phyloP scores from a whole-genome alignment of 1,140 invertebrate species.

The Lepidostoma basale region DNA sequence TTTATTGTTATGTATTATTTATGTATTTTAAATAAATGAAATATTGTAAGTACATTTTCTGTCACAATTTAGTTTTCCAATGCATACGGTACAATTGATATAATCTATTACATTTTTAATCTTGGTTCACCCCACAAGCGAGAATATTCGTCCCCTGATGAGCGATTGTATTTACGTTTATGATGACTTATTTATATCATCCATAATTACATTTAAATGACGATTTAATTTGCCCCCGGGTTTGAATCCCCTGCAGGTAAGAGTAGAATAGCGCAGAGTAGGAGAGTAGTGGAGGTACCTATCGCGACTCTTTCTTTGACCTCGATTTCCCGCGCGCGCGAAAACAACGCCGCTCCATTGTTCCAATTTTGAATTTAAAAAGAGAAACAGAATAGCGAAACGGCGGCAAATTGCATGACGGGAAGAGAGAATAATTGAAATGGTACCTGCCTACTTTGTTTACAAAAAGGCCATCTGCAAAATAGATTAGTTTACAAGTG shows the following conservation, averaged over 20 bases:
- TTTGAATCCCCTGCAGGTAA: slow-evolving; percentile 24
- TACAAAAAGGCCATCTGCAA: too few relatives aligned
- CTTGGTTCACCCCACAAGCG: too few relatives aligned
- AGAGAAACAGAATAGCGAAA: slow-evolving; percentile 41
- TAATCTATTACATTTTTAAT: too few relatives aligned
- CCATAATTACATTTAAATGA: neutral
- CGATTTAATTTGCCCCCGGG: neutral
- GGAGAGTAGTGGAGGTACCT: neutral
- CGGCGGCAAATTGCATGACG: neutral
- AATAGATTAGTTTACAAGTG: too few relatives aligned
- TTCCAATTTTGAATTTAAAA: slow-evolving; percentile 44
- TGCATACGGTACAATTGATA: too few relatives aligned
- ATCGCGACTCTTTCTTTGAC: slow-evolving; percentile 43
- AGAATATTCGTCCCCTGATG: too few relatives aligned
- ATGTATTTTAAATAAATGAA: too few relatives aligned
- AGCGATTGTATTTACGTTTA: too few relatives aligned
- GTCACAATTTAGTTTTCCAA: too few relatives aligned
- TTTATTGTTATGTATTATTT: too few relatives aligned
- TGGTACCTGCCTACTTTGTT: neutral
- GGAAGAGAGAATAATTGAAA: slow-evolving; percentile 17
- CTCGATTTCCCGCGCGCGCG: slow-evolving; percentile 38
- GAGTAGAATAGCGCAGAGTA: slow-evolving; percentile 7
- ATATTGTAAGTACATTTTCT: too few relatives aligned
- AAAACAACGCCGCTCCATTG: slow-evolving; percentile 40
- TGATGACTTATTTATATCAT: neutral